Conservation (phyloP, 2,888 invertebrate genomes). For the Cheilosia soror region DNA sequence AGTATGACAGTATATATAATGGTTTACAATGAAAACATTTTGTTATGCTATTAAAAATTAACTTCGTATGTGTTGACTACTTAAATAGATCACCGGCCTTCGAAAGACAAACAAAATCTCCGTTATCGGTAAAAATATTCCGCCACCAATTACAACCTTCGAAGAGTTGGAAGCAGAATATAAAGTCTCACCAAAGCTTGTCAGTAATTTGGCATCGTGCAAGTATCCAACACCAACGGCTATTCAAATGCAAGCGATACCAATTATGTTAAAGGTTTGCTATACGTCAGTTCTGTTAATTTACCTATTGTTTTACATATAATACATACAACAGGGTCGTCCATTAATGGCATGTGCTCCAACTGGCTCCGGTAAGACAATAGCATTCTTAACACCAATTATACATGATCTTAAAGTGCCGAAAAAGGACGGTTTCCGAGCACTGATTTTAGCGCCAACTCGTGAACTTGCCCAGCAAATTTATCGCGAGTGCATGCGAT, state of each 20-base stretch:
- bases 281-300: neutral
- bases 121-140: slow-evolving; percentile 91
- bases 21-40: neutral
- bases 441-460: slow-evolving; percentile 95
- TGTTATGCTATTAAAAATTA: neutral
- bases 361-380: slow-evolving; percentile 98
- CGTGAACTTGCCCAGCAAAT: slow-evolving; percentile 97
- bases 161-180: slow-evolving; percentile 86
- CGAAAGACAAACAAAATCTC: slow-evolving; percentile 91
- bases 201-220: slow-evolving; percentile 88
- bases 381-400: slow-evolving; percentile 96
- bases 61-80: slow-evolving; percentile 51
- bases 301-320: neutral
- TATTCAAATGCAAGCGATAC: slow-evolving; percentile 96
- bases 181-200: slow-evolving; percentile 85
- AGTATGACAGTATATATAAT: slow-evolving; percentile 3
- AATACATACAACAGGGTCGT: slow-evolving; percentile 85
- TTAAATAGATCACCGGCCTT: slow-evolving; percentile 87
- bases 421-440: slow-evolving; percentile 90
- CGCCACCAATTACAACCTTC: slow-evolving; percentile 90
- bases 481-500: slow-evolving; percentile 89
- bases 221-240: slow-evolving; percentile 92
- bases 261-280: slow-evolving; percentile 91
- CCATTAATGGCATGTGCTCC: slow-evolving; percentile 97
- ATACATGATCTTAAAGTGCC: slow-evolving; percentile 90